Evolutionary conservation across 1,140 invertebrate species (phyloP), one percentile per base, ranked within the genome.

Genomic region (Papilio aristodemus): DNA sequence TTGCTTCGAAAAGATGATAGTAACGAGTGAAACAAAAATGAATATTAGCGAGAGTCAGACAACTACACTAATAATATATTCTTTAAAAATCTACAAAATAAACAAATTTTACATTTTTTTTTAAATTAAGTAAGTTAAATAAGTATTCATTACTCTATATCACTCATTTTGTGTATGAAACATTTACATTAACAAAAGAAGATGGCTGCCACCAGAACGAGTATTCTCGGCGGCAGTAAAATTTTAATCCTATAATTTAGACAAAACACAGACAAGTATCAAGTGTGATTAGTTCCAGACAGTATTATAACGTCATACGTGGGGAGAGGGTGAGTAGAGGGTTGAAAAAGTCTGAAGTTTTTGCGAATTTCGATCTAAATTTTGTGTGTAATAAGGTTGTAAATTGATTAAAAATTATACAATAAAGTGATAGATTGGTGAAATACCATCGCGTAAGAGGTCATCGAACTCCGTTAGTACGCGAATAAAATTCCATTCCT

Each of bases 221-320:
- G 11, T 38, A 38, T 38, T 32, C 58, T 14, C 10, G 14, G 36
- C 32, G 38, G 3, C 17, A 62, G 59, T 62, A 62, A 62, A 62
- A 38, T 79, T 80, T 68, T 71, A 71, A 79, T 78, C 75, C 67
- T 71, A 74, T 79, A 78, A 83, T 71, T 62, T 67, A 78, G 72
- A 73, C 70, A 72, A 75, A 80, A 78, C 70, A 79, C 72, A 70
- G 71, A 70, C 76, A 82, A 80, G 79, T 79, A 82, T 84, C 79
- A 81, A 78, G 76, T 76, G 71, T 75, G 80, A 89, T 89, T 87
- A 87, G 79, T 80, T 84, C 81, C 85, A 89, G 84, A 83, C 85
- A 78, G 84, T 38, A 83, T 85, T 83, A 77, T 50, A 80, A 72
- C 72, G 71, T 69, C 71, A 69, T 68, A 67, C 32, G 71, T 71